Conservation (phyloP, 2,888 invertebrate species). For the Stratiomys singularior region DNA sequence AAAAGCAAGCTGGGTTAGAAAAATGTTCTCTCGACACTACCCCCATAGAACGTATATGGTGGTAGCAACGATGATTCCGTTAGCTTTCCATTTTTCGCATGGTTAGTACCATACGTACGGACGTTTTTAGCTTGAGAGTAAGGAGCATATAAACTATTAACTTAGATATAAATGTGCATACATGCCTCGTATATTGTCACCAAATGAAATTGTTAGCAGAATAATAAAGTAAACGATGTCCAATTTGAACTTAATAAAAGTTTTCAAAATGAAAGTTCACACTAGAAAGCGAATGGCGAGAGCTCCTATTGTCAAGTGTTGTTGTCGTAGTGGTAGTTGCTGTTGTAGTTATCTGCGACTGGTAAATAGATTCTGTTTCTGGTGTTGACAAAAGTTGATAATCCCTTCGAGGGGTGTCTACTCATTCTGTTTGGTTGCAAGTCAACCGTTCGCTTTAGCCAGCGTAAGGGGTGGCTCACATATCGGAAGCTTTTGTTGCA, state of each 20-base stretch:
- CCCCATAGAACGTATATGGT: too few relatives aligned
- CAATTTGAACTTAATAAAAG: slow-evolving; percentile 44
- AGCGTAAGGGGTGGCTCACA: too few relatives aligned
- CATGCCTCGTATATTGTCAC: slow-evolving; percentile 14
- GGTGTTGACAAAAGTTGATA: background rate
- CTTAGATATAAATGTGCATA: background rate
- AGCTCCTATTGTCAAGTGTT: background rate
- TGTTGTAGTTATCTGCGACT: background rate
- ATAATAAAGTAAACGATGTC: slow-evolving; percentile 45
- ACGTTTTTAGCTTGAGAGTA: background rate
- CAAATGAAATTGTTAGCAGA: slow-evolving; percentile 42
- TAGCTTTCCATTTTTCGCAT: background rate
- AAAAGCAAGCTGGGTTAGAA: background rate
- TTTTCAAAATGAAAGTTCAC: slow-evolving; percentile 35
- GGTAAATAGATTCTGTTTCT: slow-evolving; percentile 3
- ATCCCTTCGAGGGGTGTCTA: background rate
- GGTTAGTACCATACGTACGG: background rate
- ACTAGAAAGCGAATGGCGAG: background rate
- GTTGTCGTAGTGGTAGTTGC: background rate
- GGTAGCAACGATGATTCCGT: background rate
- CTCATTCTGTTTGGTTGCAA: background rate
- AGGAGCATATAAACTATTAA: background rate
- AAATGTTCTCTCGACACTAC: background rate
- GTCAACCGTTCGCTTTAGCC: too few relatives aligned
- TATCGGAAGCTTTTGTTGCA: too few relatives aligned